Percentiles rank a stretch among this genome's conserved stretches.
Evolutionary conservation across 2,888 invertebrate genomes (phyloP).

Genomic region (Glyphotaelius pellucidus): DNA sequence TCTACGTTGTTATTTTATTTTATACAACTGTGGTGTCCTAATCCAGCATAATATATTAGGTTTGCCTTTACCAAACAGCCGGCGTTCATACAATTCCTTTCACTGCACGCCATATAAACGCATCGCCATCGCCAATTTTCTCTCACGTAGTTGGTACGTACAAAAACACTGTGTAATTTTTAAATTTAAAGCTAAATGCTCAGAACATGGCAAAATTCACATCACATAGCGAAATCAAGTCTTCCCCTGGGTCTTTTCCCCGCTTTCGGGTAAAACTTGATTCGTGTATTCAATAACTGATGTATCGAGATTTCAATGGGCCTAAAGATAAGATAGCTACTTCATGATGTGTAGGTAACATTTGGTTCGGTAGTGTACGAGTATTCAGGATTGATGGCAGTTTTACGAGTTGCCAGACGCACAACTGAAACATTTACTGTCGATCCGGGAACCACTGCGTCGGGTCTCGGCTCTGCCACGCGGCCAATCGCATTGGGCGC

Average conservation of each 20-base stretch:
- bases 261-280: not conserved
- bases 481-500: not conserved
- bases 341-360: not conserved
- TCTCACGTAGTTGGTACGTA: not conserved
- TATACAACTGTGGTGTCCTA: too few relatives aligned
- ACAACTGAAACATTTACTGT: slow-evolving; percentile 35
- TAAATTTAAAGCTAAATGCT: not conserved
- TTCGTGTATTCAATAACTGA: not conserved
- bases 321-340: not conserved
- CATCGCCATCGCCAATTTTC: not conserved
- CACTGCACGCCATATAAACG: not conserved
- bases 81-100: not conserved
- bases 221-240: not conserved
- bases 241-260: not conserved
- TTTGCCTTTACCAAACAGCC: not conserved
- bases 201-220: not conserved
- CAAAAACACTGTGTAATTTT: not conserved
- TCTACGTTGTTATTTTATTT: too few relatives aligned
- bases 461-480: slow-evolving; percentile 18
- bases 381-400: slow-evolving; percentile 18
- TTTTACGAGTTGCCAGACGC: slow-evolving; percentile 38
- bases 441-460: slow-evolving; percentile 29
- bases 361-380: not conserved
- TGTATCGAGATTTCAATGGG: not conserved
- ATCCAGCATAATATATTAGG: too few relatives aligned